These are phyloP conservation scores for Eutolmus rufibarbis DNA, from an alignment of 2,888 invertebrate genomes.

Conservation along the genomic window DNA sequence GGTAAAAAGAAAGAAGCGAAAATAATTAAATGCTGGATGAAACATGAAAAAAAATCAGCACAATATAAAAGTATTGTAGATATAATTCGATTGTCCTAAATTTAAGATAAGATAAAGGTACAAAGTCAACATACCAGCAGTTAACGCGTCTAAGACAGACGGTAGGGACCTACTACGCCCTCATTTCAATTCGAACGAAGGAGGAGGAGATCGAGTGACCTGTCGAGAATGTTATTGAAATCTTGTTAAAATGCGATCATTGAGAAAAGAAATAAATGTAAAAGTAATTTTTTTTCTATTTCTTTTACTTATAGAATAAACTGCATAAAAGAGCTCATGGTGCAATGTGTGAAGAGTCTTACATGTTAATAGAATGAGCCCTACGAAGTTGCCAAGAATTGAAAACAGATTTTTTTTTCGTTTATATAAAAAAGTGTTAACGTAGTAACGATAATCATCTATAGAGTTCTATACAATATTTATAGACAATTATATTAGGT, in stretches of 20 bases:
- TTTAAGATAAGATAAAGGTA: slow-evolving; percentile 30
- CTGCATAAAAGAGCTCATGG: slow-evolving; percentile 6
- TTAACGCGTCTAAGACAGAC: slow-evolving; percentile 20
- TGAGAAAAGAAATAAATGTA: slow-evolving; percentile 13
- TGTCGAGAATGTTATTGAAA: slow-evolving; percentile 39
- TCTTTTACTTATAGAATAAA: background rate
- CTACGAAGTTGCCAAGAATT: slow-evolving; percentile 25
- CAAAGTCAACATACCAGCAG: slow-evolving; percentile 33
- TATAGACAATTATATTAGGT: slow-evolving; percentile 33
- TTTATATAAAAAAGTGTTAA: slow-evolving; percentile 33
- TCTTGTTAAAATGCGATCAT: slow-evolving; percentile 35
- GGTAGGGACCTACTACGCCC: slow-evolving; percentile 15
- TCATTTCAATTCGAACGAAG: slow-evolving; percentile 27
- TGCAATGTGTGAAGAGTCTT: slow-evolving; percentile 1
- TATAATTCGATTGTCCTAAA: slow-evolving; percentile 27
- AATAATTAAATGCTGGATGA: slow-evolving; percentile 39
- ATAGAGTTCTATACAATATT: slow-evolving; percentile 36
- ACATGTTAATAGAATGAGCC: slow-evolving; percentile 27
- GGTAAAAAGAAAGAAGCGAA: slow-evolving; percentile 24
- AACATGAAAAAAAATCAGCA: slow-evolving; percentile 36
- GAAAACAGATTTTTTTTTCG: background rate
- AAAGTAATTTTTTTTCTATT: background rate
- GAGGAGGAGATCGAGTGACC: slow-evolving; percentile 38
- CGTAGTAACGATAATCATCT: slow-evolving; percentile 22
- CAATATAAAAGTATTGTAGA: slow-evolving; percentile 18